These are phyloP conservation scores for Chrysolina americana DNA, from an alignment of 2,888 invertebrate species.

Conservation along the genomic window DNA sequence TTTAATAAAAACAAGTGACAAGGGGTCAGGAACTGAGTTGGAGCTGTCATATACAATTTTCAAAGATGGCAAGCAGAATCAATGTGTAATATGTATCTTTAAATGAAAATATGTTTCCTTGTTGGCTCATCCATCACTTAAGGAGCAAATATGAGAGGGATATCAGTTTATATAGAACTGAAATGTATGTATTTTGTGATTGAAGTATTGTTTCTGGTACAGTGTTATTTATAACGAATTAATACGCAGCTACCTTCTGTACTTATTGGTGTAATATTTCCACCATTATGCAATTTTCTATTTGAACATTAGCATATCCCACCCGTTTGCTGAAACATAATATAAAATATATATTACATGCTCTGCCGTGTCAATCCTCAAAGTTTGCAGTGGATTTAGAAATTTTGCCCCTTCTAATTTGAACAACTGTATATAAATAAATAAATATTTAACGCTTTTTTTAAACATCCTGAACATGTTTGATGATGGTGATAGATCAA, in stretches of 20 bases:
- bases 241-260: not conserved
- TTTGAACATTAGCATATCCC: not conserved
- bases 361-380: not conserved
- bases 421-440: constrained; percentile 1
- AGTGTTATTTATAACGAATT: not conserved
- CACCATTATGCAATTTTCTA: not conserved
- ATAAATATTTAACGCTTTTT: constrained; percentile 3
- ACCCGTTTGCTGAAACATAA: not conserved
- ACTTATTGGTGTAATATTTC: not conserved
- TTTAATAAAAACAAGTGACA: not conserved
- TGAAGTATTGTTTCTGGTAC: not conserved
- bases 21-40: not conserved
- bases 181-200: not conserved
- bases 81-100: not conserved
- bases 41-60: not conserved
- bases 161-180: not conserved
- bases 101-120: no score
- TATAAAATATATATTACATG: not conserved
- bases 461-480: not conserved
- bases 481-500: constrained; percentile 1
- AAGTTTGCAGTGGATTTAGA: not conserved
- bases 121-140: no score
- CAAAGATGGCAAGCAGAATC: not conserved
- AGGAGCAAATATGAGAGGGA: not conserved
- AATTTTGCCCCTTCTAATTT: not conserved